These are phyloP conservation scores for Puma concolor DNA, from an alignment of 2,113 vertebrate genomes.

Conservation along the genomic window DNA sequence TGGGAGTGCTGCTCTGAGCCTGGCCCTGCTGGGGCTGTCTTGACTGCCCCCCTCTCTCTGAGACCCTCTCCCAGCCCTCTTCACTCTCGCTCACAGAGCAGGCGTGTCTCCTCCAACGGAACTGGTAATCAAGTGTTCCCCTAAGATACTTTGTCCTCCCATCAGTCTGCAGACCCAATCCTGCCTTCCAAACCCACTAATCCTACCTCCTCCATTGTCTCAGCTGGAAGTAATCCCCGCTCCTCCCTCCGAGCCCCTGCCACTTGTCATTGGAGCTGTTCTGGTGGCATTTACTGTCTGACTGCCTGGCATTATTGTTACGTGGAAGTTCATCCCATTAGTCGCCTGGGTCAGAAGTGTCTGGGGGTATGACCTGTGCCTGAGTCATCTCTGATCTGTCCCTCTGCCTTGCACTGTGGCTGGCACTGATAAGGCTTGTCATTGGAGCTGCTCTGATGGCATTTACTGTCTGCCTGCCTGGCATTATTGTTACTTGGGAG, in stretches of 20 bases:
- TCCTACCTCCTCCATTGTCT: not conserved
- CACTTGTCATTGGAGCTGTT: not conserved
- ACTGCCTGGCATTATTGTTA: no score
- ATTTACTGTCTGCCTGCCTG: not conserved
- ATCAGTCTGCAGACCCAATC: not conserved
- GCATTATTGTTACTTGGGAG: not conserved
- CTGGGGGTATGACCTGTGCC: not conserved
- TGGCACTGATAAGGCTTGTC: not conserved
- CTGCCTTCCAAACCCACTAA: not conserved
- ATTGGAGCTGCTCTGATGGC: not conserved
- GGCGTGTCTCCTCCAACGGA: not conserved
- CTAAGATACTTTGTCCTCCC: not conserved
- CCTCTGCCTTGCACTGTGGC: not conserved
- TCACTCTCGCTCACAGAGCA: not conserved
- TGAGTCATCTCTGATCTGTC: not conserved
- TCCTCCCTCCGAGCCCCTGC: fast-evolving
- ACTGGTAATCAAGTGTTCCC: not conserved
- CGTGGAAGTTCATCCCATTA: not conserved
- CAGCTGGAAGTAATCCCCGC: not conserved
- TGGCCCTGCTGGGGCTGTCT: not conserved
- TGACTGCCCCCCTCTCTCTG: not conserved
- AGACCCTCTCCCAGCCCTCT: not conserved
- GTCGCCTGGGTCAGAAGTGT: not conserved
- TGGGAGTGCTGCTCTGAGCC: no score
- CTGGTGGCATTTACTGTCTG: not conserved